phyloP scores from a whole-genome alignment of 2,888 invertebrate species.

The Pristionchus fissidentatus region DNA sequence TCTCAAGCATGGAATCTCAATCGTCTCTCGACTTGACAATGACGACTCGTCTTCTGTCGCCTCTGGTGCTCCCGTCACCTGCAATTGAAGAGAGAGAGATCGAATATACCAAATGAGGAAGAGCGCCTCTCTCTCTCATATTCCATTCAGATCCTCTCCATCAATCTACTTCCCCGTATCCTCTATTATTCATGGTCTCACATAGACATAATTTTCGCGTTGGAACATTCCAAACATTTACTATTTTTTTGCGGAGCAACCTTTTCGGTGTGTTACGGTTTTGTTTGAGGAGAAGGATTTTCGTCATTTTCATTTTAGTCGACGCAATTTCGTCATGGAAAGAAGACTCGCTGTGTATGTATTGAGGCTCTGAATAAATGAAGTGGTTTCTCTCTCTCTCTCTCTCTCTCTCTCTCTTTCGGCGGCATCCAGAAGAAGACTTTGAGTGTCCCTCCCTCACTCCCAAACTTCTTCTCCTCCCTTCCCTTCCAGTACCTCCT shows the following conservation, averaged over 20 bases:
- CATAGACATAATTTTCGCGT: neutral
- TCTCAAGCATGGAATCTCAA: constrained; percentile 40
- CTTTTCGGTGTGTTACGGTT: constrained; percentile 6
- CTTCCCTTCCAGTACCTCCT: constrained; percentile 5
- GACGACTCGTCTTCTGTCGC: constrained; percentile 38
- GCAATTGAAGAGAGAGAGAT: neutral
- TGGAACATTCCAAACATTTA: constrained; percentile 23
- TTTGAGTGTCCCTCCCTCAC: neutral
- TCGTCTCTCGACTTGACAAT: constrained; percentile 42
- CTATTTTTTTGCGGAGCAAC: neutral
- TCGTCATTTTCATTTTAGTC: neutral
- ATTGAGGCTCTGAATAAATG: constrained; percentile 36
- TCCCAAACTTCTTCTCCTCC: no score
- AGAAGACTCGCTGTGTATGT: constrained; percentile 20
- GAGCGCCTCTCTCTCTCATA: neutral
- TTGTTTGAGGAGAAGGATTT: neutral
- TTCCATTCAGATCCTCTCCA: neutral
- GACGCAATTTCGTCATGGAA: constrained; percentile 9
- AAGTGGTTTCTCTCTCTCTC: constrained; percentile 18
- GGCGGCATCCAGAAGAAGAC: neutral
- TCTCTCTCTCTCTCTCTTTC: neutral
- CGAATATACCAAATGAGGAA: no score
- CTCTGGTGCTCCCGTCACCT: constrained; percentile 21
- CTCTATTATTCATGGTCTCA: no score
- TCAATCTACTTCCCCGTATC: neutral